Evolutionary conservation across 2,797 vertebrate genomes (phyloP).

Genomic region (Gymnothorax reevesii): DNA sequence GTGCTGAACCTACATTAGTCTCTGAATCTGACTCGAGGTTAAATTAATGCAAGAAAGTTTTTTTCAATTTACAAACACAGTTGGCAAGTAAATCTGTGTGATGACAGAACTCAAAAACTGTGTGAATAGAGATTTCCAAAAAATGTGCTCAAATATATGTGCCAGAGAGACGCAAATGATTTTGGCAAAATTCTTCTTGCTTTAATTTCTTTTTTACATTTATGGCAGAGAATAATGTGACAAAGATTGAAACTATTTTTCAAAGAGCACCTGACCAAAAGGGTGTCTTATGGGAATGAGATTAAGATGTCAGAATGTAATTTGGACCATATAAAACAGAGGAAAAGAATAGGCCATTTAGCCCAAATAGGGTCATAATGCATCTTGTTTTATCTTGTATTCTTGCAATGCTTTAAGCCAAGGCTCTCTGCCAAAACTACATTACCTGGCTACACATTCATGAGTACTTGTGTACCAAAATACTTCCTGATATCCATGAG

Average conservation of each 20-base stretch:
- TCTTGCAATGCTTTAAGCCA: too few species aligned
- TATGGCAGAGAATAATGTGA: background rate
- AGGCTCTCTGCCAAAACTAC: too few species aligned
- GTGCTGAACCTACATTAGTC: background rate
- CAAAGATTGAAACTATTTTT: background rate
- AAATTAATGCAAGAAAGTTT: background rate
- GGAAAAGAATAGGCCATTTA: too few species aligned
- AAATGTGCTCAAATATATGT: background rate
- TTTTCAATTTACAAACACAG: conserved; percentile 4
- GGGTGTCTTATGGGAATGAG: background rate
- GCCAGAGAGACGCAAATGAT: background rate
- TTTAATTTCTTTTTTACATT: background rate
- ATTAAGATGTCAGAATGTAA: too few species aligned
- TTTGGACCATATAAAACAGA: too few species aligned
- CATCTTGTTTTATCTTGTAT: too few species aligned
- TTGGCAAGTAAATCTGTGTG: background rate
- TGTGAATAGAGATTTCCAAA: background rate
- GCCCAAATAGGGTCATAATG: too few species aligned
- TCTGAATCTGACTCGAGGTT: background rate
- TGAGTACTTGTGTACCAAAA: too few species aligned
- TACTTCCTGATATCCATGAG: too few species aligned
- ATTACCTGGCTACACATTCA: too few species aligned
- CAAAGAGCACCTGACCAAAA: background rate
- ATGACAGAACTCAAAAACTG: background rate
- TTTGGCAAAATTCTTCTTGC: background rate